These are phyloP conservation scores for Corvus cornix DNA, from an alignment of 2,113 vertebrate species.

Conservation along the genomic window DNA sequence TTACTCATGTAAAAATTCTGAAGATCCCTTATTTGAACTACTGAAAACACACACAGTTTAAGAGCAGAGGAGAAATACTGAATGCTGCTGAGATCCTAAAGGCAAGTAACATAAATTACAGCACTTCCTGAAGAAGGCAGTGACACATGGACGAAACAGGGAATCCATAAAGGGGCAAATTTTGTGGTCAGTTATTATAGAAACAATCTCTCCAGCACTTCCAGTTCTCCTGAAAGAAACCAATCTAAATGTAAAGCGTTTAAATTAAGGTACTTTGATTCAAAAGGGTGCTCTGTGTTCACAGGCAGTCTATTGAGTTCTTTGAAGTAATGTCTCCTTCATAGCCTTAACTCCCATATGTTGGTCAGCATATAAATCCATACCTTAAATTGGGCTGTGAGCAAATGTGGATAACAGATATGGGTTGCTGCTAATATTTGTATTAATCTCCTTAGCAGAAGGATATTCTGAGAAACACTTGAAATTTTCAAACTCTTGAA, in stretches of 20 bases:
- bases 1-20: neutral
- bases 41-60: neutral
- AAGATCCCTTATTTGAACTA: neutral
- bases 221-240: neutral
- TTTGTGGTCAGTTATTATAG: neutral
- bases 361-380: neutral
- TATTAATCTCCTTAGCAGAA: slow-evolving; percentile 28
- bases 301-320: neutral
- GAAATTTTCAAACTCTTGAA: slow-evolving; percentile 59
- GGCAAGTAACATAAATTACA: neutral
- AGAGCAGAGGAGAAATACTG: neutral
- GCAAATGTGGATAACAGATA: neutral
- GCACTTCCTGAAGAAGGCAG: neutral
- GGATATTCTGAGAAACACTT: slow-evolving; percentile 33
- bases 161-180: neutral
- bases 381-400: neutral
- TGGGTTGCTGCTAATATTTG: neutral
- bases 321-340: neutral
- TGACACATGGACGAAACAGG: neutral
- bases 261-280: neutral
- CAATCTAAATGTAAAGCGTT: neutral
- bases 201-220: neutral
- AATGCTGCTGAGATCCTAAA: neutral
- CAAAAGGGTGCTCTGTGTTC: neutral
- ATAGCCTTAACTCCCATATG: neutral